A percentile compares a stretch with the other conserved stretches of the same genome.
phyloP scores from a whole-genome alignment of 2,113 vertebrate genomes.

The Psephotus haematonotus region DNA sequence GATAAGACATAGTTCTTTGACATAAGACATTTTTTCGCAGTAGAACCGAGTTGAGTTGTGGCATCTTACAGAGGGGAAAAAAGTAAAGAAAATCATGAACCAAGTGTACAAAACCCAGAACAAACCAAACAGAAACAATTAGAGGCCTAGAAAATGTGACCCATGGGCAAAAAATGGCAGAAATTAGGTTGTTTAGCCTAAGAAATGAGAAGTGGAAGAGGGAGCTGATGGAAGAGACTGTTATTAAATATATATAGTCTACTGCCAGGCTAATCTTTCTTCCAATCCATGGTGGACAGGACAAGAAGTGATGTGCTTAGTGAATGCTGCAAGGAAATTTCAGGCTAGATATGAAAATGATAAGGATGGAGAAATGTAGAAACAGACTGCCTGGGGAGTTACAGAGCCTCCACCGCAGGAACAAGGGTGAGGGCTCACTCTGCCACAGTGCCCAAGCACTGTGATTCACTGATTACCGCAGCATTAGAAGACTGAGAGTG shows the following conservation, averaged over 20 bases:
- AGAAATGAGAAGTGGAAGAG: neutral
- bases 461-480: neutral
- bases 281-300: neutral
- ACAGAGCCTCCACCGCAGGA: neutral
- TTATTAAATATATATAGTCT: neutral
- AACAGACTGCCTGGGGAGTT: neutral
- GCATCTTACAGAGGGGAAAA: neutral
- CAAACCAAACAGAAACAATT: neutral
- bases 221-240: neutral
- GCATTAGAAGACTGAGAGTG: neutral
- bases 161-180: fast-evolving
- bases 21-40: neutral
- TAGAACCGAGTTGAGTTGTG: neutral
- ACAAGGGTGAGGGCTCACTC: neutral
- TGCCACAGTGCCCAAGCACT: neutral
- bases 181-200: neutral
- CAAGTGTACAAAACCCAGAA: neutral
- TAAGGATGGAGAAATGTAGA: neutral
- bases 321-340: conserved; percentile 10
- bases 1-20: neutral
- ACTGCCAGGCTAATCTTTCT: neutral
- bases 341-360: neutral
- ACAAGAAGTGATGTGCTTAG: neutral
- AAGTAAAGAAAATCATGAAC: neutral
- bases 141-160: neutral